A percentile compares a stretch with the other conserved stretches of the same genome.
These are phyloP conservation scores for Hydrophis major DNA, from an alignment of 2,797 vertebrate species.

Conservation along the genomic window DNA sequence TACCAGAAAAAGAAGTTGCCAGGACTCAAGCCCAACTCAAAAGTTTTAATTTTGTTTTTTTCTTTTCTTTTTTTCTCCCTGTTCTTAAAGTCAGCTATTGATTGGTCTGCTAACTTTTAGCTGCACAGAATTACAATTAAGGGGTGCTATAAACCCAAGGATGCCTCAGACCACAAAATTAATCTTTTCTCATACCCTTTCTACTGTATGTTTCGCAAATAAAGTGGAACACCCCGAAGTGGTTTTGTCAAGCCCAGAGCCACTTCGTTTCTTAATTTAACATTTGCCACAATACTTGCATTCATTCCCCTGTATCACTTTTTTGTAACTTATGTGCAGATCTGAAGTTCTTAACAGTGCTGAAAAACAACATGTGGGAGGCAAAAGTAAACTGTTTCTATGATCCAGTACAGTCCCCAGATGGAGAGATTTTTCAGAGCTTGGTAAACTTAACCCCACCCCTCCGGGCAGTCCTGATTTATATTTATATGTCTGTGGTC, in stretches of 20 bases:
- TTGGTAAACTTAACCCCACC: constrained; percentile 65
- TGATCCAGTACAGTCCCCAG: constrained; percentile 18
- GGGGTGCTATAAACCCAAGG: neutral
- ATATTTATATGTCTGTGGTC: constrained; percentile 67
- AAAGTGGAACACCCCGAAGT: neutral
- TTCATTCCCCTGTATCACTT: neutral
- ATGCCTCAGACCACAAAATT: neutral
- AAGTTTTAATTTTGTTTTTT: neutral
- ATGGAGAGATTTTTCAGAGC: constrained; percentile 22
- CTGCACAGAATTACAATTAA: neutral
- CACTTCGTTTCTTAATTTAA: neutral
- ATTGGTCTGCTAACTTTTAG: neutral
- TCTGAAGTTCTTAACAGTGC: constrained; percentile 28
- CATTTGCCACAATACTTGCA: neutral
- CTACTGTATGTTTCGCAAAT: neutral
- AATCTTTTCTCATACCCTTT: neutral
- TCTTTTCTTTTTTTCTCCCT: neutral
- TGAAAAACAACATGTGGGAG: constrained; percentile 14
- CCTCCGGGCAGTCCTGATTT: constrained; percentile 62
- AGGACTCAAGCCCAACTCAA: neutral
- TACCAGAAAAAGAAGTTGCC: neutral
- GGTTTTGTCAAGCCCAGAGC: neutral
- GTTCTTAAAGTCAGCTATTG: neutral
- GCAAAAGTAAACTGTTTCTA: constrained; percentile 28
- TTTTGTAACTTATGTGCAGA: neutral